Base-by-base conservation (phyloP, 2,113 vertebrate species). In the Strigops habroptila region DNA sequence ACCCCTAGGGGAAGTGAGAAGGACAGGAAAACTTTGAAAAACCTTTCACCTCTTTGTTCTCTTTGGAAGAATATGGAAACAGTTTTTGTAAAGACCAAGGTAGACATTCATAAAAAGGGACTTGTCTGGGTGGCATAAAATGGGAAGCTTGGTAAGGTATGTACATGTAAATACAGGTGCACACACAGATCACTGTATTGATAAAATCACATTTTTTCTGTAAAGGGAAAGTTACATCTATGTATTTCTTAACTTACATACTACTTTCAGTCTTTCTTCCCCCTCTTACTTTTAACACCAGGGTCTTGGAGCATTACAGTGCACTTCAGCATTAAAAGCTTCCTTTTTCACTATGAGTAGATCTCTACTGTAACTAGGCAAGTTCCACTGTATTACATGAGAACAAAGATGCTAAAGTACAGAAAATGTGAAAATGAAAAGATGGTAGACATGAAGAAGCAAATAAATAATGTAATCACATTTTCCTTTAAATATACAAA, bases 31-130 rank as follows among this genome's bases (percentile, higher is more conserved):
- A 95, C 94, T 86, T 93, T 86, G 75, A 94, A 91, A 96, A 93
- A 91, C 82, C 90, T 86, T 94, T 96, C 92, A 94, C 93, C 94
- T 97, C 96, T 97, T 97, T 97, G 82, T 97, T 97, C 88, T 92
- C 27, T 57, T 80, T 93, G 84, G 93, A 91, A 91, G 94, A 95
- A 90, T 68, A 75, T 74, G 76, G 82, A 48, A 95, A 74, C 49
- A 70, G n/a, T 71, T 88, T 94, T 79, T 82, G 71, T 95, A 78
- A 88, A 91, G 92, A 78, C 76, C 60, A 89, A 75, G 37, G 81
- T 64, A 86, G 75, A 31, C 25, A 10, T 91, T 86, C 63, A 60
- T 93, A 64, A 83, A 90, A 91, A 41, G 49, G 7, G 60, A 73
- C 81, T 73, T 74, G 69, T 41, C 19, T 82, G 81, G 77, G 65